Percentiles rank a stretch among this genome's conserved stretches.
Conservation (phyloP, 2,888 invertebrate species). For the Dynastes tityus region DNA sequence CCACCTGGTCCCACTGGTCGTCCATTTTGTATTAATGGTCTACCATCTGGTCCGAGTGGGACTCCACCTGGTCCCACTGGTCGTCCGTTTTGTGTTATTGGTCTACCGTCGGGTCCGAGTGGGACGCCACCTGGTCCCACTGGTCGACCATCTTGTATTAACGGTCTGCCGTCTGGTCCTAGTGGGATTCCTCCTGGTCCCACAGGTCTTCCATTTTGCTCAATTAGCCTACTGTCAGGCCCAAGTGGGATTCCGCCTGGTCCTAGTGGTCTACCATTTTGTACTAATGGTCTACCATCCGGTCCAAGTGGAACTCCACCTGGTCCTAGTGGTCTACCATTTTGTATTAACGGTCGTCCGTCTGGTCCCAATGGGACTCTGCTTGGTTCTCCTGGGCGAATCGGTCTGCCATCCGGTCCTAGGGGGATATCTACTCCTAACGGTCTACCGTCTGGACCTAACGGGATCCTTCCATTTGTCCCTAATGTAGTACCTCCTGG, state of each 20-base stretch:
- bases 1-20: conserved; percentile 1
- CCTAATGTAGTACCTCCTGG: conserved; percentile 32
- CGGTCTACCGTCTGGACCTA: no score
- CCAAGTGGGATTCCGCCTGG: conserved; percentile 39
- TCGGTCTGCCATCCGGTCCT: conserved; percentile 47
- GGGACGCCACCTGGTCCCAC: not conserved
- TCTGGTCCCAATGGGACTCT: not conserved
- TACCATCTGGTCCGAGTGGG: conserved; percentile 32
- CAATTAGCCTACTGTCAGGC: conserved; percentile 35
- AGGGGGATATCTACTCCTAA: not conserved
- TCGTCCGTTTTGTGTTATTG: conserved; percentile 52
- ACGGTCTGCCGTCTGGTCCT: no score
- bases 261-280: not conserved
- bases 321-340: conserved; percentile 16
- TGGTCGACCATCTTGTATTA: no score
- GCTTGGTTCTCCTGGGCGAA: conserved; percentile 11
- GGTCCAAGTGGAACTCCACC: conserved; percentile 18
- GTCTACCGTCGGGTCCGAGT: conserved; percentile 32
- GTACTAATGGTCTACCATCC: conserved; percentile 7
- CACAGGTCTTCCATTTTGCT: conserved; percentile 30
- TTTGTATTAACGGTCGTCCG: not conserved
- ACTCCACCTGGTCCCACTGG: conserved; percentile 51
- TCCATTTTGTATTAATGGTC: not conserved
- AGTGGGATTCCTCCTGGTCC: conserved; percentile 38
- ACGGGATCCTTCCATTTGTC: conserved; percentile 12